phyloP scores from a whole-genome alignment of 2,888 invertebrate genomes.

The Malthinus flaveolus region DNA sequence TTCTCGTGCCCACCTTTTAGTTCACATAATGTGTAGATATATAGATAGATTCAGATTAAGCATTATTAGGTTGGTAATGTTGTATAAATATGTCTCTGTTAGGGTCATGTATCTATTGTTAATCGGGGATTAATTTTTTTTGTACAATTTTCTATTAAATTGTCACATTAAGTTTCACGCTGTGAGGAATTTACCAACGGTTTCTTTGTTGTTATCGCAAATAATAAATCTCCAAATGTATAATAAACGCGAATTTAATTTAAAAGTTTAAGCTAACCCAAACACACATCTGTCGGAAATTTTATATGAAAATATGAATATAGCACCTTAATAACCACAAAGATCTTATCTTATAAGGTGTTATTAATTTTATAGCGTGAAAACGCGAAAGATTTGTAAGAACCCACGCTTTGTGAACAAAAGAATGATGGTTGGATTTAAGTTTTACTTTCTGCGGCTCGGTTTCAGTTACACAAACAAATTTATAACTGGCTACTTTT shows the following conservation, averaged over 20 bases:
- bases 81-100: conserved; percentile 47
- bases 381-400: conserved; percentile 27
- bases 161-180: conserved; percentile 45
- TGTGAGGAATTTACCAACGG: conserved; percentile 41
- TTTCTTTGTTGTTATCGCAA: conserved; percentile 27
- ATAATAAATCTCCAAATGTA: conserved; percentile 26
- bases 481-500: conserved; percentile 34
- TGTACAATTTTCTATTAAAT: conserved; percentile 47
- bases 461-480: conserved; percentile 34
- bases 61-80: conserved; percentile 44
- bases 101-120: conserved; percentile 43
- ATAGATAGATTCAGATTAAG: conserved; percentile 30
- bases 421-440: conserved; percentile 36
- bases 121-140: conserved; percentile 46
- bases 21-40: conserved; percentile 5
- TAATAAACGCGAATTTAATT: conserved; percentile 23
- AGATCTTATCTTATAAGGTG: conserved; percentile 31
- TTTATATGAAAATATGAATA: conserved; percentile 29
- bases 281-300: conserved; percentile 16
- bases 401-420: conserved; percentile 33
- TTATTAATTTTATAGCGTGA: conserved; percentile 35
- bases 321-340: conserved; percentile 33
- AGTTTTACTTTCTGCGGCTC: conserved; percentile 33
- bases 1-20: conserved; percentile 16
- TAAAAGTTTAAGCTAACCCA: conserved; percentile 14